phyloP scores from a whole-genome alignment of 2,113 vertebrate genomes.

The Anhinga anhinga region DNA sequence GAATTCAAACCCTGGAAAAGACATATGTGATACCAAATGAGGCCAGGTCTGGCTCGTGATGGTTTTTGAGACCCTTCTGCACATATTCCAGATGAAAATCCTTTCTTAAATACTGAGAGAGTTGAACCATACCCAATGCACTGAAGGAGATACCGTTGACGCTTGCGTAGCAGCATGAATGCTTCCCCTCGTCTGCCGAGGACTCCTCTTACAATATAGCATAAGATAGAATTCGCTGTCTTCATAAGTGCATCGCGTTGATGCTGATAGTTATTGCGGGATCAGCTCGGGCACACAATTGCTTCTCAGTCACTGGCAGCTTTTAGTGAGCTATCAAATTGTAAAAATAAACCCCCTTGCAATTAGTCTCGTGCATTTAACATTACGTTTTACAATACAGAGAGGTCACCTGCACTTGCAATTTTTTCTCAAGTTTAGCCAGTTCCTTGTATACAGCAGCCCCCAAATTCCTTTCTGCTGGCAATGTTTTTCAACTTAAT shows the following conservation, averaged over 20 bases:
- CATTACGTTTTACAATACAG: neutral
- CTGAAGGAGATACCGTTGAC: neutral
- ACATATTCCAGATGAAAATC: neutral
- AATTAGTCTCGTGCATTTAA: neutral
- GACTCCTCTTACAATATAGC: neutral
- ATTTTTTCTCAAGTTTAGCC: neutral
- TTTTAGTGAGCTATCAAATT: neutral
- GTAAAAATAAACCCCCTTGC: neutral
- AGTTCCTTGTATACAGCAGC: neutral
- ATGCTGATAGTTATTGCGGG: neutral
- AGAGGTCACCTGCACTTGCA: neutral
- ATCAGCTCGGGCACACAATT: neutral
- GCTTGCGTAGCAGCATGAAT: neutral
- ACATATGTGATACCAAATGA: neutral
- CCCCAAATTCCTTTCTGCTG: neutral
- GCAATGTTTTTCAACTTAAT: neutral
- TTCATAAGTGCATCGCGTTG: accelerated
- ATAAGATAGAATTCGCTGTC: accelerated
- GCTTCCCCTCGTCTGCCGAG: neutral
- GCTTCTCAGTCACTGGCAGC: neutral
- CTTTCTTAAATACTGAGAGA: neutral
- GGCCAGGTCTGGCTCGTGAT: neutral
- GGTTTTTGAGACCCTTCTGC: neutral
- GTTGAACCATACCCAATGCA: neutral
- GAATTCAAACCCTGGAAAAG: neutral